Evolutionary conservation across 1,140 invertebrate genomes (phyloP), one percentile per base, ranked within the genome.

Genomic region (Penaeus indicus): DNA sequence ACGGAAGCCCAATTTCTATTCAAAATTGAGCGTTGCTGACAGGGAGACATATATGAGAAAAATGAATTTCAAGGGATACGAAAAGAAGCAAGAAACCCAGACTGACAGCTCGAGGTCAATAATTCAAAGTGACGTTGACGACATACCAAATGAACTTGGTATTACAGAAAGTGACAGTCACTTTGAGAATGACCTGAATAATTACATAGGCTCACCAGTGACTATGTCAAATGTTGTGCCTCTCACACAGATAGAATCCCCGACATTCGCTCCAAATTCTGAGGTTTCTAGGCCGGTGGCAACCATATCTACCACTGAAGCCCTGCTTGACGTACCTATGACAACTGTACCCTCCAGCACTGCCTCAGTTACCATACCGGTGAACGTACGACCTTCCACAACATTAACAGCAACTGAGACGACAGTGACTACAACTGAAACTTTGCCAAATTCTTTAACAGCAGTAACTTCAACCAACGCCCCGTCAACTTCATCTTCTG

Each of bases 21-120:
- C 22, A 22, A 22, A 72, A n/a, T 62, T 77, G 54, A 42, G 72
- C 54, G 22, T 11, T 21, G 47, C 47, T 60, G 47, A 72, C 54
- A 54, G 54, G 3, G 84, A 85, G 62, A 85, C 84, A 5, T 85
- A 32, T 42, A 75, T 62, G n/a, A 86, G 63, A 32, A 81, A 86
- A 69, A 86, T 86, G 85, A 81, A 81, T 47, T 86, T 86, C 27
- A 86, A 81, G 25, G 85, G 85, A 1, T 86, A 86, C 63, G 21
- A 69, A n/a, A 54, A 13, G 21, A 67, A 21, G 64, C 42, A 25
- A 2, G 82, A 84, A 22, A 42, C 5, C 54, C 54, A 54, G 54
- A 54, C 54, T 13, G 54, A 54, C 8, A 16, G 11, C 1, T 5
- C 54, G 54, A 10, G 54, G 54, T 16, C 54, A 54, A 54, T 8